A percentile compares a stretch with the other conserved stretches of the same genome.
phyloP scores from a whole-genome alignment of 2,888 invertebrate species.

The Eupithecia subumbrata region DNA sequence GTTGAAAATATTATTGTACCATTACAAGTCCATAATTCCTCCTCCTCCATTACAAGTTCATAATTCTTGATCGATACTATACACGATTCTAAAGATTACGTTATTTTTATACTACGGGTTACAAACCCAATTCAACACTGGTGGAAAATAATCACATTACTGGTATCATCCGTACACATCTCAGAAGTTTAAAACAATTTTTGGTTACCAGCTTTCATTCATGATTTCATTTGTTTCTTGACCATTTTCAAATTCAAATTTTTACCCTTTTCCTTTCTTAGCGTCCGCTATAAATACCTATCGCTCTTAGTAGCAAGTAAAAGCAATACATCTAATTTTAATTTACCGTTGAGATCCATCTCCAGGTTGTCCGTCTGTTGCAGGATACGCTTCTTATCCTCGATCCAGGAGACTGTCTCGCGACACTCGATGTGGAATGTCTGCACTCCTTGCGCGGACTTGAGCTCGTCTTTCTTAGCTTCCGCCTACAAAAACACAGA shows the following conservation, averaged over 20 bases:
- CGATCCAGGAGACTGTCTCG: slow-evolving; percentile 99
- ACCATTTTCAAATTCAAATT: neutral
- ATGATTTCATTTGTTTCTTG: neutral
- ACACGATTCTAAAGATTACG: neutral
- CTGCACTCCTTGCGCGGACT: slow-evolving; percentile 98
- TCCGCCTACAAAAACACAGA: slow-evolving; percentile 85
- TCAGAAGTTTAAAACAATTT: neutral
- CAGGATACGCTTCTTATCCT: slow-evolving; percentile 99
- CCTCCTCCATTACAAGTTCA: neutral
- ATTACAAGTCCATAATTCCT: neutral
- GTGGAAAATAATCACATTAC: neutral
- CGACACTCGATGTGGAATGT: slow-evolving; percentile 99
- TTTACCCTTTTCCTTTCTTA: neutral
- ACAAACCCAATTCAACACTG: neutral
- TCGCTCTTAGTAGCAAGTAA: too few species aligned
- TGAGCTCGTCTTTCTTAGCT: slow-evolving; percentile 96
- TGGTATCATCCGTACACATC: neutral
- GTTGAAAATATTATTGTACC: neutral
- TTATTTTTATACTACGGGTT: neutral
- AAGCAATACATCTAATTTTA: neutral
- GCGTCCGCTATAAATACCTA: too few species aligned
- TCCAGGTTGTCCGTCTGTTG: slow-evolving; percentile 99
- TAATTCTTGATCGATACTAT: neutral
- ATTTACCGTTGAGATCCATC: slow-evolving; percentile 95
- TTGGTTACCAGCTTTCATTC: neutral